A percentile compares a stretch with the other conserved stretches of the same genome.
phyloP scores from a whole-genome alignment of 2,888 invertebrate genomes.

The Salticus scenicus region DNA sequence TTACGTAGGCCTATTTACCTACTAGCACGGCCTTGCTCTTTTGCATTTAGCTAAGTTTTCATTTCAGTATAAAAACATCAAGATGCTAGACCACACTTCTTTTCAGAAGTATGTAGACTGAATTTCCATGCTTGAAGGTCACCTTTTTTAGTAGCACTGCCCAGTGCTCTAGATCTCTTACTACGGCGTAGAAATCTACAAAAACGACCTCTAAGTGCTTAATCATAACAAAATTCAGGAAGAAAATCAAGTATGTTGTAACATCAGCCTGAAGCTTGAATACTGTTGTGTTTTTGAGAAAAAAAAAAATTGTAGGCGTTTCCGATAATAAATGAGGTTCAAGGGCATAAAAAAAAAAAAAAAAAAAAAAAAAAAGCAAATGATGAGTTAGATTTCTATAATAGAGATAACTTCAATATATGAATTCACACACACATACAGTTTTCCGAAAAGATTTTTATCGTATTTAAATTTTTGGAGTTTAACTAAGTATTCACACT shows the following conservation, averaged over 20 bases:
- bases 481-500: too few relatives aligned
- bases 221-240: constrained; percentile 2
- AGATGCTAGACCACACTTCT: constrained; percentile 5
- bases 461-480: too few relatives aligned
- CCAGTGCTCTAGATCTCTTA: not conserved
- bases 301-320: not conserved
- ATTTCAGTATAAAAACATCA: not conserved
- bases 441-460: too few relatives aligned
- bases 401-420: too few relatives aligned
- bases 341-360: too few relatives aligned
- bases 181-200: not conserved
- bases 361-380: not conserved
- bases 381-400: not conserved
- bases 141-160: constrained; percentile 10
- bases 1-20: not conserved
- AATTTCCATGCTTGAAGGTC: constrained; percentile 23
- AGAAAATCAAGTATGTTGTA: not conserved
- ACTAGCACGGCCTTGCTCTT: not conserved
- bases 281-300: not conserved
- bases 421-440: too few relatives aligned
- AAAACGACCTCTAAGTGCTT: not conserved
- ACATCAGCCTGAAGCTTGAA: not conserved
- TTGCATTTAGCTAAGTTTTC: not conserved
- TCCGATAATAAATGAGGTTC: not conserved
- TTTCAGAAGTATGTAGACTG: constrained; percentile 22